Conservation (phyloP, 1,140 invertebrate species). For the Drosophila athabasca region DNA sequence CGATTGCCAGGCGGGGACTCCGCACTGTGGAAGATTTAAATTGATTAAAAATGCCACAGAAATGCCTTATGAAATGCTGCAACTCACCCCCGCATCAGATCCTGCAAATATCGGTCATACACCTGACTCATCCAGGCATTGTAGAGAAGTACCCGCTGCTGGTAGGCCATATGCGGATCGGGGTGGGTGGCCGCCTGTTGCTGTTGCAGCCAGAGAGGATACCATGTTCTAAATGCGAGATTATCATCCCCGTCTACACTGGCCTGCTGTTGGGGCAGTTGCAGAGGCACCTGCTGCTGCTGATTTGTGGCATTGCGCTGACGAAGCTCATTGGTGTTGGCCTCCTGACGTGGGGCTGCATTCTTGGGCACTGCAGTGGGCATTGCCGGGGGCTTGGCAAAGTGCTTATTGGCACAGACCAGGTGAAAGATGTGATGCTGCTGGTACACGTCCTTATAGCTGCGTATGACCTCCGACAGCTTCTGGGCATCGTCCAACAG, state of each 20-base stretch:
- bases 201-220: background rate
- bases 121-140: slow-evolving; percentile 91
- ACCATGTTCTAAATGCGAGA: too few relatives aligned
- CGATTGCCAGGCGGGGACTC: too few relatives aligned
- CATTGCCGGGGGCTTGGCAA: slow-evolving; percentile 51
- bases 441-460: slow-evolving; percentile 87
- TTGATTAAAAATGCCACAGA: too few relatives aligned
- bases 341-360: slow-evolving; percentile 22
- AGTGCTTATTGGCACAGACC: slow-evolving; percentile 87
- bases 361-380: slow-evolving; percentile 47
- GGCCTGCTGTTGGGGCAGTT: background rate
- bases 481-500: slow-evolving; percentile 90
- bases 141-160: slow-evolving; percentile 70
- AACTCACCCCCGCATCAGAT: slow-evolving; percentile 90
- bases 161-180: slow-evolving; percentile 29
- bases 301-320: slow-evolving; percentile 70
- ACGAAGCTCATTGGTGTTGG: slow-evolving; percentile 79
- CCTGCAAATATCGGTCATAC: slow-evolving; percentile 92
- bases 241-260: background rate
- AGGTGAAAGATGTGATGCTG: slow-evolving; percentile 92
- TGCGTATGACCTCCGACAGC: slow-evolving; percentile 91
- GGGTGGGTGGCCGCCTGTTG: slow-evolving; percentile 1
- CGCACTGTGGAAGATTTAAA: too few relatives aligned
- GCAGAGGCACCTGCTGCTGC: slow-evolving; percentile 2
- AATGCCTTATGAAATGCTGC: too few relatives aligned